phyloP scores from a whole-genome alignment of 2,888 invertebrate genomes.

The Phania funesta region DNA sequence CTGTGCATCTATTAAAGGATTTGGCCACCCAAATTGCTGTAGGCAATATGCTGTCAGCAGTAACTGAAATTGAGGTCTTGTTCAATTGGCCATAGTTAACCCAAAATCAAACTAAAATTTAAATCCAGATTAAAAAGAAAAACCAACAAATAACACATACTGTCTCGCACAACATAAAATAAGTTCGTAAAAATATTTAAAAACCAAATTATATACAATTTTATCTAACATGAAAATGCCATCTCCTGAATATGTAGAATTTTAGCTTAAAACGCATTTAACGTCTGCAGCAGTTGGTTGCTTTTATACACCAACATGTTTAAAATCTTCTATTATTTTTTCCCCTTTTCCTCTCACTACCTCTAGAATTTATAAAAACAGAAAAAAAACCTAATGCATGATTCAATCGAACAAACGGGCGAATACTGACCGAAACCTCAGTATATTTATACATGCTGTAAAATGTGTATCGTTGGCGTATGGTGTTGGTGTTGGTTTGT shows the following conservation, averaged over 20 bases:
- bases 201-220: conserved; percentile 48
- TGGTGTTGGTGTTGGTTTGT: conserved; percentile 8
- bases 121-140: conserved; percentile 41
- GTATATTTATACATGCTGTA: background rate
- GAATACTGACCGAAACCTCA: conserved; percentile 25
- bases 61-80: conserved; percentile 53
- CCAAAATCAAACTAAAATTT: conserved; percentile 57
- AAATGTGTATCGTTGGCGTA: background rate
- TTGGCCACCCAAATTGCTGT: conserved; percentile 17
- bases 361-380: background rate
- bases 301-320: conserved; percentile 13
- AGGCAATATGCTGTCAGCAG: conserved; percentile 48
- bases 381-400: background rate
- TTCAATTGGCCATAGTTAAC: conserved; percentile 54
- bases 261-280: conserved; percentile 61
- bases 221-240: conserved; percentile 55
- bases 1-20: conserved; percentile 46
- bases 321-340: conserved; percentile 36
- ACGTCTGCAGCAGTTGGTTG: conserved; percentile 44
- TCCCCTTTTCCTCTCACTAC: background rate
- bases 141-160: background rate
- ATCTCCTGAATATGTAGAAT: conserved; percentile 54
- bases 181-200: background rate
- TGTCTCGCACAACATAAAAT: background rate
- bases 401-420: conserved; percentile 21